Percentiles rank a stretch among this genome's conserved stretches.
These are phyloP conservation scores for Abscondita cerata DNA, from an alignment of 2,888 invertebrate genomes.

Conservation along the genomic window DNA sequence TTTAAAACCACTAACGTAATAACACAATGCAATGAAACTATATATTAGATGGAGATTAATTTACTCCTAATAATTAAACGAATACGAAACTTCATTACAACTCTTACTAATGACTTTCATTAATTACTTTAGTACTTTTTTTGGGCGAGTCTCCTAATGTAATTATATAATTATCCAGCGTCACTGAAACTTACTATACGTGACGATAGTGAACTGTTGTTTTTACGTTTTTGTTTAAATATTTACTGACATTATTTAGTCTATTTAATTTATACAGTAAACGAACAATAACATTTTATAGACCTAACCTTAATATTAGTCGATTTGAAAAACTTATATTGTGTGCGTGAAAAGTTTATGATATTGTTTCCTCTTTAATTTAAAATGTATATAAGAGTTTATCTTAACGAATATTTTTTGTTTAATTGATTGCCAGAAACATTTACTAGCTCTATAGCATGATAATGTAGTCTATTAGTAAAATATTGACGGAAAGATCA, in stretches of 20 bases:
- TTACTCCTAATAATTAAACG: neutral
- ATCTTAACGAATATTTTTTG: too few relatives aligned
- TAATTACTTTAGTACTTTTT: neutral
- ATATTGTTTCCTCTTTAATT: too few relatives aligned
- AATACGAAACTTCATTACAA: neutral
- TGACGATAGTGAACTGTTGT: neutral
- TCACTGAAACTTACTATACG: neutral
- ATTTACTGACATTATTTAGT: neutral
- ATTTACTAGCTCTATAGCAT: too few relatives aligned
- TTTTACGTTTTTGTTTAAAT: neutral
- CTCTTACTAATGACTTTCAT: neutral
- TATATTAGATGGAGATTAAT: neutral
- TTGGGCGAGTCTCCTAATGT: constrained; percentile 1
- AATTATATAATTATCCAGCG: neutral
- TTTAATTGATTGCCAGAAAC: too few relatives aligned
- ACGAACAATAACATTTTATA: too few relatives aligned
- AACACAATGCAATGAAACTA: neutral
- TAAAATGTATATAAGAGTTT: too few relatives aligned
- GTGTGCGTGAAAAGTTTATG: too few relatives aligned
- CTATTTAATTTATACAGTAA: neutral
- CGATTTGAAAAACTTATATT: too few relatives aligned
- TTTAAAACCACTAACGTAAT: neutral
- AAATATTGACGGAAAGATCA: too few relatives aligned
- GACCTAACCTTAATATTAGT: too few relatives aligned
- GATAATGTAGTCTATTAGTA: too few relatives aligned